Percentiles rank a stretch among this genome's conserved stretches.
Conservation (phyloP, 1,140 invertebrate genomes). For the Drosophila nigrodunni region DNA sequence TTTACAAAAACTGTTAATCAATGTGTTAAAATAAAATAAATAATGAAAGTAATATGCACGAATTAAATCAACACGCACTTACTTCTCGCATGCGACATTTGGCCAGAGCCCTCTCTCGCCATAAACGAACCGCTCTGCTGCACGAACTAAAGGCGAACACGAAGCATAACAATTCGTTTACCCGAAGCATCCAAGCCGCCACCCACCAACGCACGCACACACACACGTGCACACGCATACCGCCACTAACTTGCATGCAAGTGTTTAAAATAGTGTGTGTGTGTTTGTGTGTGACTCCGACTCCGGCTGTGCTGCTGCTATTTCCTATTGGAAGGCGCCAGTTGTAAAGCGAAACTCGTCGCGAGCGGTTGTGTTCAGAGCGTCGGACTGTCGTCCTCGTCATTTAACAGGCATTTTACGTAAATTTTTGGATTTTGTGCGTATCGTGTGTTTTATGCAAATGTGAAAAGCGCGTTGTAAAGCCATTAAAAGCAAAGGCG, state of each 20-base stretch:
- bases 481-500: slow-evolving; percentile 7
- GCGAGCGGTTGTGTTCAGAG: slow-evolving; percentile 53
- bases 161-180: slow-evolving; percentile 23
- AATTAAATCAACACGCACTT: background rate
- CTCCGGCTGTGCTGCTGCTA: slow-evolving; percentile 24
- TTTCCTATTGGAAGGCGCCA: slow-evolving; percentile 58
- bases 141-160: slow-evolving; percentile 23
- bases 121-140: background rate
- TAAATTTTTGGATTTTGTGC: slow-evolving; percentile 14
- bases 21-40: background rate
- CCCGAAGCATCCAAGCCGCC: slow-evolving; percentile 44
- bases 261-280: background rate
- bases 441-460: slow-evolving; percentile 15
- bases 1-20: background rate
- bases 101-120: background rate
- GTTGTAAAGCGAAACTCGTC: slow-evolving; percentile 62
- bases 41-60: background rate
- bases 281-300: slow-evolving; percentile 13
- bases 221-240: slow-evolving; percentile 27
- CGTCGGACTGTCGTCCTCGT: slow-evolving; percentile 22
- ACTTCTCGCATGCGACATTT: slow-evolving; percentile 66
- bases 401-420: slow-evolving; percentile 35
- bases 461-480: slow-evolving; percentile 15
- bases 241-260: slow-evolving; percentile 18
- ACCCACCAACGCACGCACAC: slow-evolving; percentile 43